Conservation (phyloP, 2,888 invertebrate species). For the Seladonia tumulorum region DNA sequence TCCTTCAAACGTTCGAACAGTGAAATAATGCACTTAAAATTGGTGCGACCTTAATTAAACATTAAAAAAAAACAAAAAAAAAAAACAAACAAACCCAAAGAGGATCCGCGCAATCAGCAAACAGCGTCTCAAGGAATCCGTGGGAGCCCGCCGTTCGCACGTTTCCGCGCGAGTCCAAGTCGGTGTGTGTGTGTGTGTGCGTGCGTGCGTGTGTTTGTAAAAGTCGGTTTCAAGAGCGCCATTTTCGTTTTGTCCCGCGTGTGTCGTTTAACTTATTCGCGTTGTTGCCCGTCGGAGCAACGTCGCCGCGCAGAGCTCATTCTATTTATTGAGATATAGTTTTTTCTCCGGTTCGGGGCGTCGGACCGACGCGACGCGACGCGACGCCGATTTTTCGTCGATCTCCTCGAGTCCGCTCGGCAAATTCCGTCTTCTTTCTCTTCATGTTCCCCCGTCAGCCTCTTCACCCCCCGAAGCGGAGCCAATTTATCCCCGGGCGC, state of each 20-base stretch:
- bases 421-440: conserved; percentile 19
- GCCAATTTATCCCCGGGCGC: neutral
- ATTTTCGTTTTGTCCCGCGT: conserved; percentile 14
- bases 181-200: neutral
- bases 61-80: neutral
- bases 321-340: conserved; percentile 40
- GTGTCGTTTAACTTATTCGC: conserved; percentile 44
- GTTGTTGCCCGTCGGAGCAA: conserved; percentile 7
- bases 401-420: conserved; percentile 10
- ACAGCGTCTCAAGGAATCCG: neutral
- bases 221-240: conserved; percentile 4
- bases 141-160: conserved; percentile 1
- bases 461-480: neutral
- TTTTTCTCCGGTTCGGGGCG: conserved; percentile 18
- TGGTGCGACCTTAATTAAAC: neutral
- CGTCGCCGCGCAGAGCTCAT: conserved; percentile 5
- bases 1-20: neutral
- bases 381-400: conserved; percentile 16
- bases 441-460: neutral
- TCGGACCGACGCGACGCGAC: neutral
- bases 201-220: neutral
- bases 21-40: neutral
- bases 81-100: neutral
- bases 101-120: neutral
- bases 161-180: neutral